phyloP scores from a whole-genome alignment of 2,797 vertebrate species.

The Microhierax caerulescens region DNA sequence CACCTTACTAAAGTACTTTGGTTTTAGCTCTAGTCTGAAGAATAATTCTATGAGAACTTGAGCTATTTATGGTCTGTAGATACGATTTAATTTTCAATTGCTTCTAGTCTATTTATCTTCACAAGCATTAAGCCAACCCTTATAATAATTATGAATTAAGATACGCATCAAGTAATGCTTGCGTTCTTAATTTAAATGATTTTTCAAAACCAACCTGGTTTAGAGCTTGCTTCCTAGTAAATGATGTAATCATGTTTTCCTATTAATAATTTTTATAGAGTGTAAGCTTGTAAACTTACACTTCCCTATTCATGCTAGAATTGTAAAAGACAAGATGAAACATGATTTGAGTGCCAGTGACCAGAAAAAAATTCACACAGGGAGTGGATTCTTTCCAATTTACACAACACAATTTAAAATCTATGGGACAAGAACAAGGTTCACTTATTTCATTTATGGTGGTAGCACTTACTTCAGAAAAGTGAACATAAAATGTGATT shows the following conservation, averaged over 20 bases:
- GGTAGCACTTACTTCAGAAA: constrained; percentile 26
- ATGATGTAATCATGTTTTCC: background rate
- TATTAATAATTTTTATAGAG: background rate
- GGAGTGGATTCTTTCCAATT: background rate
- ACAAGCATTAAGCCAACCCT: background rate
- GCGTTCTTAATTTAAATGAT: background rate
- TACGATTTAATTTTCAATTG: background rate
- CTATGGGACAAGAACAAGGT: background rate
- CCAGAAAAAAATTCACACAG: background rate
- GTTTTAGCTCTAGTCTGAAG: background rate
- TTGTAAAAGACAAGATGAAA: background rate
- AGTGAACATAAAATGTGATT: constrained; percentile 54
- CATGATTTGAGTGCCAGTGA: background rate
- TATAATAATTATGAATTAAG: background rate
- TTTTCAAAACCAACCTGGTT: background rate
- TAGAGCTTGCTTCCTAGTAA: background rate
- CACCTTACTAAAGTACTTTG: background rate
- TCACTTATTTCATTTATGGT: background rate
- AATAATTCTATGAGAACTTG: background rate
- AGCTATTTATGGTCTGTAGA: background rate
- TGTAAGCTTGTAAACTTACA: background rate
- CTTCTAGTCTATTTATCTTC: background rate
- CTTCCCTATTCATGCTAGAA: background rate
- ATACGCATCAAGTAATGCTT: background rate
- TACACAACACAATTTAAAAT: background rate